A percentile compares a stretch with the other conserved stretches of the same genome.
Conservation (phyloP, 2,113 vertebrate species). For the Delphinus delphis region DNA sequence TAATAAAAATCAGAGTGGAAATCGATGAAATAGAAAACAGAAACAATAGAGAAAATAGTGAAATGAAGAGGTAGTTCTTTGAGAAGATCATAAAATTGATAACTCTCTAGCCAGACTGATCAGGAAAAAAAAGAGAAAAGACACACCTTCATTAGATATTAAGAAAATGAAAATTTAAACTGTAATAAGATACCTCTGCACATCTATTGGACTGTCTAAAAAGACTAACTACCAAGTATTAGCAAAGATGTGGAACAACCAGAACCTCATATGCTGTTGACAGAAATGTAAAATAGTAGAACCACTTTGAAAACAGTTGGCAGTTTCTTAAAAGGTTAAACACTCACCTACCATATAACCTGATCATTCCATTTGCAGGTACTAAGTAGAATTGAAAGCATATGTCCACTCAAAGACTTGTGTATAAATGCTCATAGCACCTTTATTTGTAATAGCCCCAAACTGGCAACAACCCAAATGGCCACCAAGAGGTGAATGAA, state of each 20-base stretch:
- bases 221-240: neutral
- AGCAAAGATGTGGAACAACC: neutral
- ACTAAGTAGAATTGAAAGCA: neutral
- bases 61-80: neutral
- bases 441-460: neutral
- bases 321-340: constrained; percentile 27
- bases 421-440: neutral
- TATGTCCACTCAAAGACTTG: neutral
- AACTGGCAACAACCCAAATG: neutral
- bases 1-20: neutral
- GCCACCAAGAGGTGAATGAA: neutral
- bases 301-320: neutral
- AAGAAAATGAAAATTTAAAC: neutral
- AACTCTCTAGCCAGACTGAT: neutral
- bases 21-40: neutral
- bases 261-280: neutral
- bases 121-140: neutral
- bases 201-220: neutral
- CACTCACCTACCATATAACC: neutral
- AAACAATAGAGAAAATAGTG: neutral
- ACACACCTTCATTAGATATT: neutral
- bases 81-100: neutral
- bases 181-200: neutral
- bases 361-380: neutral
- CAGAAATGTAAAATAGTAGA: neutral